A percentile compares a stretch with the other conserved stretches of the same genome.
Conservation (phyloP, 2,888 invertebrate genomes). For the Deilephila elpenor region DNA sequence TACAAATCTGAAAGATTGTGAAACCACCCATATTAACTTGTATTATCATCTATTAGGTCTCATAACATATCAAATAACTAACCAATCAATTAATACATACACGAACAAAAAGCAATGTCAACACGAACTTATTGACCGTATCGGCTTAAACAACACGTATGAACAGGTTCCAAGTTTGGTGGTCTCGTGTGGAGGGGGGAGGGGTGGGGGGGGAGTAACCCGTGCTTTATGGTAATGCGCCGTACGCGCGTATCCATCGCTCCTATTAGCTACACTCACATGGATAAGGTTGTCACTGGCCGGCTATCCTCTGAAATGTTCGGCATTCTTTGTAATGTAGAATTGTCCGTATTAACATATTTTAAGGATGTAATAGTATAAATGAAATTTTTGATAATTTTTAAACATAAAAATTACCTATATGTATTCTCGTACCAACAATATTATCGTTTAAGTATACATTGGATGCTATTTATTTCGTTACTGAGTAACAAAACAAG, state of each 20-base stretch:
- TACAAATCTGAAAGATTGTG: too few relatives aligned
- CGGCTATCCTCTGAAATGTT: too few relatives aligned
- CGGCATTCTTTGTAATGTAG: too few relatives aligned
- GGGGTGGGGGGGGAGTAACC: too few relatives aligned
- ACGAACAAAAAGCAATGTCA: not conserved
- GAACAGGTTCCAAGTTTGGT: not conserved
- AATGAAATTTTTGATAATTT: not conserved
- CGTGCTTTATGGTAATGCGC: conserved; percentile 19
- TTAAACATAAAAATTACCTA: not conserved
- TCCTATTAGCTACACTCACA: conserved; percentile 9
- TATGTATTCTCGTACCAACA: not conserved
- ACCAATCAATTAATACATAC: not conserved
- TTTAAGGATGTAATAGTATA: too few relatives aligned
- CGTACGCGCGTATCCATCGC: conserved; percentile 12
- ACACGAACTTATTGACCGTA: not conserved
- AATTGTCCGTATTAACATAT: too few relatives aligned
- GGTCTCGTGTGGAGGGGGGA: too few relatives aligned
- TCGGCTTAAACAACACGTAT: not conserved
- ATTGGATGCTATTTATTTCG: too few relatives aligned
- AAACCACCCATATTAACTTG: too few relatives aligned
- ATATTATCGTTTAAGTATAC: too few relatives aligned
- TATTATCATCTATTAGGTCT: too few relatives aligned
- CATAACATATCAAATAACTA: not conserved
- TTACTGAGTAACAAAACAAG: too few relatives aligned
- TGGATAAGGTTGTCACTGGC: not conserved